Percentiles rank a stretch among this genome's conserved stretches.
Conservation (phyloP, 2,113 vertebrate species). For the Microtus oregoni region DNA sequence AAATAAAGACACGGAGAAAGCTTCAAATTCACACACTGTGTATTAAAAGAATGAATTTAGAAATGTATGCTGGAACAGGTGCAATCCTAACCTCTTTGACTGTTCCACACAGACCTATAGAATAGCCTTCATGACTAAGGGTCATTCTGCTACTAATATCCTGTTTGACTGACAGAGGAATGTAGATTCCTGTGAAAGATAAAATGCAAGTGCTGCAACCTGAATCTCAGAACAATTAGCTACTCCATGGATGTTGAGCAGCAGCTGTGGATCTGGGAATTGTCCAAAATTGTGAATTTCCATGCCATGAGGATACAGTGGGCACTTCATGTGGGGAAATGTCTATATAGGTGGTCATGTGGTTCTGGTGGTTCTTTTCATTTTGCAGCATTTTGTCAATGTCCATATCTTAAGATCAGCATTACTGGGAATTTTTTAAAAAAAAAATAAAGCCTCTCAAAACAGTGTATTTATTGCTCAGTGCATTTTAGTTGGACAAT, state of each 20-base stretch:
- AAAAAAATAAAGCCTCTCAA: neutral
- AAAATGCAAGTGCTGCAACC: neutral
- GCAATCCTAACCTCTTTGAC: neutral
- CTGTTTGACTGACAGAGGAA: neutral
- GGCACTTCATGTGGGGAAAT: neutral
- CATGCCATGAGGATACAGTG: neutral
- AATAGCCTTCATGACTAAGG: neutral
- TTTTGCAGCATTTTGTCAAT: neutral
- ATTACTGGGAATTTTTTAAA: neutral
- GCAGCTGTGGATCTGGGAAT: neutral
- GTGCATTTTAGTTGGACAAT: neutral
- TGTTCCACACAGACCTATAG: neutral
- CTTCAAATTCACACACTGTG: neutral
- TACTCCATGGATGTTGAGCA: constrained; percentile 33
- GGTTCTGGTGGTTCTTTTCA: neutral
- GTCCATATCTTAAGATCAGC: constrained; percentile 1
- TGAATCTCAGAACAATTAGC: neutral
- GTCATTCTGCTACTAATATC: neutral
- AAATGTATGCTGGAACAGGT: neutral
- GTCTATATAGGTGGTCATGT: neutral
- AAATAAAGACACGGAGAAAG: constrained; percentile 27
- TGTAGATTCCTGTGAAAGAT: neutral
- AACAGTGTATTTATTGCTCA: neutral
- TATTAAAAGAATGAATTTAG: neutral
- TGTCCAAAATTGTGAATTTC: constrained; percentile 33